Evolutionary conservation across 2,888 invertebrate genomes (phyloP).

Genomic region (Caenorhabditis virilis): DNA sequence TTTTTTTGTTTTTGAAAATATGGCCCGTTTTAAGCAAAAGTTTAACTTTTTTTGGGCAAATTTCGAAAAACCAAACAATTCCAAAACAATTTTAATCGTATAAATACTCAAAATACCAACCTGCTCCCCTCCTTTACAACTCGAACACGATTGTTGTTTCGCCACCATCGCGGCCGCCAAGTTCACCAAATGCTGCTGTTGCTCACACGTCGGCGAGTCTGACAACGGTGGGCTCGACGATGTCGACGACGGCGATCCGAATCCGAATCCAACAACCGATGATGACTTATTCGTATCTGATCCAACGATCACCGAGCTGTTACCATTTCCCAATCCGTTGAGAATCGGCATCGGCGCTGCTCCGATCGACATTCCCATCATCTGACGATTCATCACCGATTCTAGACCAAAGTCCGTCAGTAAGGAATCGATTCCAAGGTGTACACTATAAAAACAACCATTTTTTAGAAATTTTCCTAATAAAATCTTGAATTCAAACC

Average conservation of each 20-base stretch:
- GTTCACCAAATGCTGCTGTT: conserved; percentile 25
- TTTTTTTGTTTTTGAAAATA: too few relatives aligned
- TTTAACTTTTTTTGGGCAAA: background rate
- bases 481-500: conserved; percentile 17
- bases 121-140: conserved; percentile 76
- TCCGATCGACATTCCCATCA: conserved; percentile 13
- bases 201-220: conserved; percentile 46
- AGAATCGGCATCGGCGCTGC: conserved; percentile 11
- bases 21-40: too few relatives aligned
- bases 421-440: conserved; percentile 74
- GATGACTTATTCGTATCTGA: conserved; percentile 24
- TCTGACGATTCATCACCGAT: conserved; percentile 48
- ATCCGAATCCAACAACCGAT: conserved; percentile 37
- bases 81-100: background rate
- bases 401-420: conserved; percentile 73
- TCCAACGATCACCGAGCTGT: conserved; percentile 17
- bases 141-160: conserved; percentile 6
- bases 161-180: conserved; percentile 11
- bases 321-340: conserved; percentile 2
- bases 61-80: background rate
- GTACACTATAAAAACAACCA: conserved; percentile 34
- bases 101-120: conserved; percentile 4
- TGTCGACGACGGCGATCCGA: conserved; percentile 70
- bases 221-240: conserved; percentile 53
- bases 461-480: background rate